phyloP scores from a whole-genome alignment of 35 echinoderm and acorn worm species.

The Acanthaster planci region DNA sequence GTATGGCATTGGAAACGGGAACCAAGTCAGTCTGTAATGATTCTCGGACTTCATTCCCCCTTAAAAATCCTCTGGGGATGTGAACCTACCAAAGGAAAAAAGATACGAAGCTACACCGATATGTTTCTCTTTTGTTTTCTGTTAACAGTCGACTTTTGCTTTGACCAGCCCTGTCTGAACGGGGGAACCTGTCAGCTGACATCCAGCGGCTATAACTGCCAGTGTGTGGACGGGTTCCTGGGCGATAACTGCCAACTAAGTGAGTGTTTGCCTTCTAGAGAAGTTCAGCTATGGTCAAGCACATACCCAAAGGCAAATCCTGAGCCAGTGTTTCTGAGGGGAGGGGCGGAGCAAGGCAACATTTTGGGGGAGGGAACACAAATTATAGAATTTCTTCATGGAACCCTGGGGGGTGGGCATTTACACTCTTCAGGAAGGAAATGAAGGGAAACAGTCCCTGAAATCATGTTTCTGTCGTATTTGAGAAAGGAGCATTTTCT shows the following conservation, averaged over 20 bases:
- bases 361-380: no score
- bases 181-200: slow-evolving; percentile 68
- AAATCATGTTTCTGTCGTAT: no score
- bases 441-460: no score
- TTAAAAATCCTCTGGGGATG: background rate
- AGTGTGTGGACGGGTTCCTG: slow-evolving; percentile 49
- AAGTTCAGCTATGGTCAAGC: no score
- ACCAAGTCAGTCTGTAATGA: background rate
- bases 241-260: slow-evolving; percentile 34
- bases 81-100: background rate
- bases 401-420: no score
- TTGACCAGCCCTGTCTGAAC: slow-evolving; percentile 60
- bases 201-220: slow-evolving; percentile 56
- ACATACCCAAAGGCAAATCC: no score
- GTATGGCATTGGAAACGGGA: background rate
- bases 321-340: no score
- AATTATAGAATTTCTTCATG: no score
- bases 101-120: background rate
- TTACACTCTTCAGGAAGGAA: no score
- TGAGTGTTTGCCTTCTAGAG: no score
- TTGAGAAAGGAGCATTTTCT: no score
- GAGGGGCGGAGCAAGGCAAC: no score
- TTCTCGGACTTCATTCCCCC: background rate
- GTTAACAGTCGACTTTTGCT: slow-evolving; percentile 63
- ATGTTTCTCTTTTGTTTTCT: background rate